Evolutionary conservation across 2,797 vertebrate genomes (phyloP).

Genomic region (Sarcophilus harrisii): DNA sequence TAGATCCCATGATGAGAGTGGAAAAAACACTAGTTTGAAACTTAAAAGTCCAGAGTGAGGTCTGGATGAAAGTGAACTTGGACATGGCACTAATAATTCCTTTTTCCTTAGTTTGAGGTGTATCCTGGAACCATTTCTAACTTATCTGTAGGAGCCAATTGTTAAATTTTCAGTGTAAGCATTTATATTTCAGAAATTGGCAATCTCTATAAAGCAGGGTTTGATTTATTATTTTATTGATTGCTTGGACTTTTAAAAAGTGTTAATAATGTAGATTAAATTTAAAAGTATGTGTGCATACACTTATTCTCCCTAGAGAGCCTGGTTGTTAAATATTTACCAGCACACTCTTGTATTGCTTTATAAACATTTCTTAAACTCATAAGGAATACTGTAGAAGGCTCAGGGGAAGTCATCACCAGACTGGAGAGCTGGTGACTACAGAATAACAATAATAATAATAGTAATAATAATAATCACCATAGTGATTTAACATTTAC

Average conservation of each 20-base stretch:
- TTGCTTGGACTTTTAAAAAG: background rate
- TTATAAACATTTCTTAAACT: background rate
- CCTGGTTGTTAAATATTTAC: background rate
- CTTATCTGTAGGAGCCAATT: background rate
- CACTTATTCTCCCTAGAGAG: background rate
- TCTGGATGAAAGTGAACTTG: background rate
- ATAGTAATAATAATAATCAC: background rate
- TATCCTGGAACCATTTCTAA: background rate
- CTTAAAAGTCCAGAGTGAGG: background rate
- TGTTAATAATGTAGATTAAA: conserved; percentile 1
- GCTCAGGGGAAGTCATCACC: background rate
- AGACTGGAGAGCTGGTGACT: background rate
- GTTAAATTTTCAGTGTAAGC: background rate
- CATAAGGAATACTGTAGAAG: background rate
- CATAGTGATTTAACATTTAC: background rate
- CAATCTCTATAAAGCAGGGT: background rate
- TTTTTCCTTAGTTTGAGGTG: background rate
- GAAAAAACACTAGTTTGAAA: background rate
- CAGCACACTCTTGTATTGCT: background rate
- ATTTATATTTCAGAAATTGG: background rate
- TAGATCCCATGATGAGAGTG: background rate
- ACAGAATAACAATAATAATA: background rate
- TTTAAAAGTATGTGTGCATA: background rate
- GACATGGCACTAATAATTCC: background rate
- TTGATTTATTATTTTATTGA: background rate